Conservation (phyloP, 2,797 vertebrate species). For the Myotis pilosus region DNA sequence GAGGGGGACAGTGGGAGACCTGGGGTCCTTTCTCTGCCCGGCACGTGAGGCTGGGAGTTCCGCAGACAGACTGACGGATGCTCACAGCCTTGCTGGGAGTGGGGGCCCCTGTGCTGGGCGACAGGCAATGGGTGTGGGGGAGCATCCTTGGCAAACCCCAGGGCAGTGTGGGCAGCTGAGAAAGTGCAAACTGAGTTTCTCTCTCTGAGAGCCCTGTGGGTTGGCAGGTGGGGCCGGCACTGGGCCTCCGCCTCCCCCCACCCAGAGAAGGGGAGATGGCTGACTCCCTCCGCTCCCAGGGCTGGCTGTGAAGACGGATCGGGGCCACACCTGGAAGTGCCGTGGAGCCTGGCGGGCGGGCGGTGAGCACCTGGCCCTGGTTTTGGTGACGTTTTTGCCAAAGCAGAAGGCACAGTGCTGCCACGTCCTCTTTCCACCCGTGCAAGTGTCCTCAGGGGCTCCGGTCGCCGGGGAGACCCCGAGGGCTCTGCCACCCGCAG, state of each 20-base stretch:
- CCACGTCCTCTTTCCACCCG: rapidly evolving
- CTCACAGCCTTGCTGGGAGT: rapidly evolving
- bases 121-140: neutral
- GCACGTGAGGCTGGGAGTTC: neutral
- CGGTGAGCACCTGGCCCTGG: rapidly evolving
- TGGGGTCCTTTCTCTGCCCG: neutral
- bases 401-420: rapidly evolving
- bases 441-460: rapidly evolving
- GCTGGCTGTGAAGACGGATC: rapidly evolving
- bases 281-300: neutral
- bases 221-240: neutral
- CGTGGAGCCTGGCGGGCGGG: rapidly evolving
- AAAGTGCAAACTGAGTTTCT: neutral
- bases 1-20: neutral
- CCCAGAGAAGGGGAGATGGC: rapidly evolving
- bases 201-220: neutral
- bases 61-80: neutral
- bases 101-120: neutral
- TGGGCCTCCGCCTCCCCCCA: neutral
- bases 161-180: rapidly evolving
- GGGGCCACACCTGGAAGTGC: rapidly evolving
- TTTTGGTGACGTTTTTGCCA: rapidly evolving
- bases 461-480: neutral
- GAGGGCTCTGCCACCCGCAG: rapidly evolving
- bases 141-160: neutral